Conservation (phyloP, 2,888 invertebrate species). For the Pristionchus fissidentatus region DNA sequence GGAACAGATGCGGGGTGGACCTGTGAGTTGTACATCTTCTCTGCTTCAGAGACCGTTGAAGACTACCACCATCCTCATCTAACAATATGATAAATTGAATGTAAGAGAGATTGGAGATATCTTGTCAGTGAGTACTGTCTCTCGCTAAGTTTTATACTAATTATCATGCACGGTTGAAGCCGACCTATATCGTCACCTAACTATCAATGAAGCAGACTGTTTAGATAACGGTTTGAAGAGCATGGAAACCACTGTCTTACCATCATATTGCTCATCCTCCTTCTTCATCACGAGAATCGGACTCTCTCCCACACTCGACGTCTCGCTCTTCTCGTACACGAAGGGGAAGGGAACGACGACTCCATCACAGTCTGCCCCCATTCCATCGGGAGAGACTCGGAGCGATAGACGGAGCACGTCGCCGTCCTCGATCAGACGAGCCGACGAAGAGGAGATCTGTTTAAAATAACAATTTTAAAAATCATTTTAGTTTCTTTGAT, state of each 20-base stretch:
- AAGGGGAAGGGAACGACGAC: constrained; percentile 37
- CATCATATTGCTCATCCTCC: not conserved
- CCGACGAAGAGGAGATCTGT: not conserved
- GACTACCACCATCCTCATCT: too few relatives aligned
- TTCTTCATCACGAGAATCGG: constrained; percentile 1
- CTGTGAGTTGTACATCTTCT: not conserved
- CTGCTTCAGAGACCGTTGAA: not conserved
- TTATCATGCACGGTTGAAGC: too few relatives aligned
- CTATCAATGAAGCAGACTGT: too few relatives aligned
- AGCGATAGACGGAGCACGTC: not conserved
- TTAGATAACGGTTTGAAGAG: too few relatives aligned
- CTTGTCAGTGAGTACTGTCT: too few relatives aligned
- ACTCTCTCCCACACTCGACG: not conserved
- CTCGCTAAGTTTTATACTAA: too few relatives aligned
- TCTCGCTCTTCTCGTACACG: not conserved
- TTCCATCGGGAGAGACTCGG: not conserved
- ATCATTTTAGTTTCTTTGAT: not conserved
- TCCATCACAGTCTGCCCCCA: constrained; percentile 25
- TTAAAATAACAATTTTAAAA: too few relatives aligned
- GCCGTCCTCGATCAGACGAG: not conserved
- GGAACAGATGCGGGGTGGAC: constrained; percentile 6
- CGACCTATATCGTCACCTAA: too few relatives aligned
- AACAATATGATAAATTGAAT: too few relatives aligned
- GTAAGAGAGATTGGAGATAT: too few relatives aligned
- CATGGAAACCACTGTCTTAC: not conserved